Evolutionary conservation across 2,113 vertebrate species (phyloP).

Genomic region (Phyllostomus discolor): DNA sequence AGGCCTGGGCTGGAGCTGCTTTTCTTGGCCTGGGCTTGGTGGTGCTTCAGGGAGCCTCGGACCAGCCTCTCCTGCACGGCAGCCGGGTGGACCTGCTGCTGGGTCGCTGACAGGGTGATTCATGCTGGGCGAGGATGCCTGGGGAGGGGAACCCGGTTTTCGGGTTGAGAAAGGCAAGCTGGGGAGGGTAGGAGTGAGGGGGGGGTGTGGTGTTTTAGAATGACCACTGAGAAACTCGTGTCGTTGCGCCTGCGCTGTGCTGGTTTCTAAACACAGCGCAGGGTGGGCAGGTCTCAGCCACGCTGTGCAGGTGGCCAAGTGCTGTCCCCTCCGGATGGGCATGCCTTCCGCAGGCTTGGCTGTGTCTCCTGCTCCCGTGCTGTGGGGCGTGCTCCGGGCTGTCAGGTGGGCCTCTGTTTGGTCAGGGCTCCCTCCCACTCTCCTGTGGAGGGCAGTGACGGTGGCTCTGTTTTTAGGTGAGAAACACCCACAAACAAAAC

Average conservation of each 20-base stretch:
- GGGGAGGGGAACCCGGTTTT: slow-evolving; percentile 73
- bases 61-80: too few relatives aligned
- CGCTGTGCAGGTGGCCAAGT: not conserved
- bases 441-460: too few relatives aligned
- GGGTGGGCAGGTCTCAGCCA: not conserved
- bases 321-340: not conserved
- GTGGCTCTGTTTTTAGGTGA: not conserved
- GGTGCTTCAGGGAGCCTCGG: slow-evolving; percentile 72
- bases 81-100: too few relatives aligned
- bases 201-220: slow-evolving; percentile 51
- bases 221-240: slow-evolving; percentile 78
- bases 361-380: not conserved
- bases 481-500: not conserved
- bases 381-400: not conserved
- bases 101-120: slow-evolving; percentile 74
- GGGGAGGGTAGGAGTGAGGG: slow-evolving; percentile 54
- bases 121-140: slow-evolving; percentile 79
- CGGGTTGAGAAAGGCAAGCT: slow-evolving; percentile 65
- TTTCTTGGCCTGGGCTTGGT: slow-evolving; percentile 51
- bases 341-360: not conserved
- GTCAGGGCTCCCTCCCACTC: not conserved
- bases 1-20: slow-evolving; percentile 70
- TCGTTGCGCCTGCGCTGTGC: slow-evolving; percentile 72
- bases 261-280: slow-evolving; percentile 75
- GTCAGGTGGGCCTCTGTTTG: too few relatives aligned